Conservation (phyloP, 2,797 vertebrate species). For the Iguana delicatissima region DNA sequence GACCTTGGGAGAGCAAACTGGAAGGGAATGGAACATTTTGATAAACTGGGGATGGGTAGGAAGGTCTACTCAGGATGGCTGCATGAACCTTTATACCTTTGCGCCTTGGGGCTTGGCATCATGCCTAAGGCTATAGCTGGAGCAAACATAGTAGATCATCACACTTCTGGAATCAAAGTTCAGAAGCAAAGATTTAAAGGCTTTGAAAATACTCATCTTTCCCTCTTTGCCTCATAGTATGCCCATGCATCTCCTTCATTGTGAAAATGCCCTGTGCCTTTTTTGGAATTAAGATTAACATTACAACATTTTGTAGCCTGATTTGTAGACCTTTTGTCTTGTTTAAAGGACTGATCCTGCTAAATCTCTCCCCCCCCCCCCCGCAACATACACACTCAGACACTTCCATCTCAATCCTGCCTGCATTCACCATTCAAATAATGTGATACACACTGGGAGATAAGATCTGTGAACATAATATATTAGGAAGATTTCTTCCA, state of each 20-base stretch:
- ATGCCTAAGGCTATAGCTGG: conserved; percentile 21
- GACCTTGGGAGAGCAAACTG: conserved; percentile 64
- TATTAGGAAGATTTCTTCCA: conserved; percentile 8
- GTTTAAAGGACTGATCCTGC: conserved; percentile 15
- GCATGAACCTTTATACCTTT: not conserved
- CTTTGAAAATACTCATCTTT: not conserved
- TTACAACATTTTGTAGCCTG: conserved; percentile 3
- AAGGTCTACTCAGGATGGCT: not conserved
- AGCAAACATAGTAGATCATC: not conserved
- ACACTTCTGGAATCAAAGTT: conserved; percentile 27
- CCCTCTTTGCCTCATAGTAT: not conserved
- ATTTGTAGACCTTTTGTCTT: not conserved
- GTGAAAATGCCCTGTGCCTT: conserved; percentile 38
- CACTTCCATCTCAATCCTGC: not conserved
- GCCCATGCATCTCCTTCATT: too few relatives aligned
- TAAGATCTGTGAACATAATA: conserved; percentile 11
- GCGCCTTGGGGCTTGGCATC: not conserved
- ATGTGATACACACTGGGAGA: conserved; percentile 9
- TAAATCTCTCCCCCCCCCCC: not conserved
- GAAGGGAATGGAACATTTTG: not conserved
- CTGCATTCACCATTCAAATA: conserved; percentile 27
- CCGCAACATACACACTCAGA: not conserved
- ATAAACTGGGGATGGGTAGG: not conserved
- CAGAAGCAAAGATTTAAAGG: conserved; percentile 47
- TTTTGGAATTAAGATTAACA: conserved; percentile 31